Conservation (phyloP, 2,888 invertebrate species). For the Laothoe populi region DNA sequence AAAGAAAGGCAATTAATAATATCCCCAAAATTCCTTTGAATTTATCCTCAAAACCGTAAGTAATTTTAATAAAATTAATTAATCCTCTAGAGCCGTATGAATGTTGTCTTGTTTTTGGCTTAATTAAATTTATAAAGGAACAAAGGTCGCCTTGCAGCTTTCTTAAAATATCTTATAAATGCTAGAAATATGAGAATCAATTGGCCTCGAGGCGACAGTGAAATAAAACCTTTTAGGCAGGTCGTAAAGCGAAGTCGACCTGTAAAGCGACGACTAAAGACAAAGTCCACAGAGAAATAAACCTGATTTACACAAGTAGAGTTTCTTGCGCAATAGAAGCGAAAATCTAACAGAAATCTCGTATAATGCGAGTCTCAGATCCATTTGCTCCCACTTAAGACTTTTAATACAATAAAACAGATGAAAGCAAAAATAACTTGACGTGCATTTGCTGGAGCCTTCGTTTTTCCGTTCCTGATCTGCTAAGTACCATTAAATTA, state of each 20-base stretch:
- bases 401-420: too few relatives aligned
- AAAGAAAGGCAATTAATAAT: conserved; percentile 9
- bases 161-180: neutral
- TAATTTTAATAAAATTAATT: conserved; percentile 22
- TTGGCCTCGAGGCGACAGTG: neutral
- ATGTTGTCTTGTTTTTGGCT: conserved; percentile 4
- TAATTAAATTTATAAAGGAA: conserved; percentile 19
- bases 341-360: too few relatives aligned
- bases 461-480: too few relatives aligned
- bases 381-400: too few relatives aligned
- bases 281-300: too few relatives aligned
- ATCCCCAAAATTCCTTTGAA: conserved; percentile 8
- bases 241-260: neutral
- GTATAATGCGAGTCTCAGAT: too few relatives aligned
- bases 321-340: too few relatives aligned
- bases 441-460: too few relatives aligned
- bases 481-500: too few relatives aligned
- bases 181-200: neutral
- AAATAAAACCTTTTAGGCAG: neutral
- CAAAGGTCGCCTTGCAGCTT: neutral
- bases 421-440: too few relatives aligned
- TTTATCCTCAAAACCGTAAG: neutral
- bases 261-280: too few relatives aligned
- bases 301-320: too few relatives aligned
- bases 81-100: conserved; percentile 8